Evolutionary conservation across 2,797 vertebrate genomes (phyloP), one percentile per base, ranked within the genome.

Genomic region (Hoplostethus mediterraneus): DNA sequence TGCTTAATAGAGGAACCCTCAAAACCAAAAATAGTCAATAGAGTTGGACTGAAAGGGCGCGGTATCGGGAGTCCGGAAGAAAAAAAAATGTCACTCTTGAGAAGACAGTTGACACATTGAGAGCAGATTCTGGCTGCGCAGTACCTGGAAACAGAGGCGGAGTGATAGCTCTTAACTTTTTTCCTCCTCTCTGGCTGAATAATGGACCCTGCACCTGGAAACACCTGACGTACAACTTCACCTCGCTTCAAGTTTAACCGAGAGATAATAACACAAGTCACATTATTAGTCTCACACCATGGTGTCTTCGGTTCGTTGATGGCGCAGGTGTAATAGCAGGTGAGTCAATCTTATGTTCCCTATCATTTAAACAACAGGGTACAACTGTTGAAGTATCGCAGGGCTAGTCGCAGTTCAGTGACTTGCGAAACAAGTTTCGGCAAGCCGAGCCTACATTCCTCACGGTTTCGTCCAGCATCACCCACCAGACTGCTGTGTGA

Each of bases 151-250:
- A 17, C 0, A 1, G 9, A 0, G 4, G 51, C 83, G 17, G 81
- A 85, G 82, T 85, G 79, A 73, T 0, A 66, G 80, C 65, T 77
- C 72, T 1, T 14, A 28, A 0, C 6, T 1, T 36, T 17, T 8
- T 10, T n/a, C 6, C 47, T 13, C 1, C 42, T 63, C 62, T 49
- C 3, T 14, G 65, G 2, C 0, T 0, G 0, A n/a, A 17, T 25
- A 48, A 9, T 5, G 25, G 17, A 1, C 0, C 1, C 3, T 38
- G 3, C 52, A 83, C 66, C 80, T 75, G 71, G 63, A 28, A 33
- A 5, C 75, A 84, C 75, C 84, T 81, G 88, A 14, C 71, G 28
- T 79, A 66, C 70, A 0, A 62, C 59, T 73, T 75, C 4, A 16
- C 40, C 12, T 61, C 1, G 1, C 45, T 36, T n/a, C n/a, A 1